phyloP scores from a whole-genome alignment of 1,140 invertebrate genomes.

The Conus betulinus region DNA sequence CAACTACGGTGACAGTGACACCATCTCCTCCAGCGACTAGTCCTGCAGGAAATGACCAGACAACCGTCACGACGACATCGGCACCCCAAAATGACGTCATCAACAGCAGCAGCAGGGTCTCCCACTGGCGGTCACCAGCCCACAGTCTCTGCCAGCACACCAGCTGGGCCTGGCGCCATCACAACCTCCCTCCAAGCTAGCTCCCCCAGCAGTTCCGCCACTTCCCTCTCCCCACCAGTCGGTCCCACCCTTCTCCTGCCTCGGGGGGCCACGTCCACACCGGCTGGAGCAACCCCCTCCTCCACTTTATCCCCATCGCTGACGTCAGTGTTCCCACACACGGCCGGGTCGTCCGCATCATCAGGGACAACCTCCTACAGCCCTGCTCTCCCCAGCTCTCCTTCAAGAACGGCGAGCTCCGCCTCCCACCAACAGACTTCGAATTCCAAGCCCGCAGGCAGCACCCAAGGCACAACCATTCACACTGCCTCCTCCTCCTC shows the following conservation, averaged over 20 bases:
- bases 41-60: background rate
- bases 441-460: no score
- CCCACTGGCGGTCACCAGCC: background rate
- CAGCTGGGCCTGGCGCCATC: background rate
- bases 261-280: slow-evolving; percentile 6
- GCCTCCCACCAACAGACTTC: no score
- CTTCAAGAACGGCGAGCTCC: background rate
- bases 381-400: slow-evolving; percentile 19
- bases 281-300: no score
- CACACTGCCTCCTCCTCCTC: background rate
- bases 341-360: no score
- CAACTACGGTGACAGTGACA: slow-evolving; percentile 34
- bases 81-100: background rate
- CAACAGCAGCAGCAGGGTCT: slow-evolving; percentile 8
- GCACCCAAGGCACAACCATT: no score
- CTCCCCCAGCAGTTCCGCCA: slow-evolving; percentile 1
- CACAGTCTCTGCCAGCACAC: background rate
- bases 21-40: slow-evolving; percentile 4
- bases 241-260: background rate
- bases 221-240: no score
- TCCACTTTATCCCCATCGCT: slow-evolving; percentile 27
- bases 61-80: background rate
- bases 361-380: no score
- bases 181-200: slow-evolving; percentile 26
- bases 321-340: slow-evolving; percentile 13